Evolutionary conservation across 2,113 vertebrate species (phyloP).

Genomic region (Pangasianodon gigas): DNA sequence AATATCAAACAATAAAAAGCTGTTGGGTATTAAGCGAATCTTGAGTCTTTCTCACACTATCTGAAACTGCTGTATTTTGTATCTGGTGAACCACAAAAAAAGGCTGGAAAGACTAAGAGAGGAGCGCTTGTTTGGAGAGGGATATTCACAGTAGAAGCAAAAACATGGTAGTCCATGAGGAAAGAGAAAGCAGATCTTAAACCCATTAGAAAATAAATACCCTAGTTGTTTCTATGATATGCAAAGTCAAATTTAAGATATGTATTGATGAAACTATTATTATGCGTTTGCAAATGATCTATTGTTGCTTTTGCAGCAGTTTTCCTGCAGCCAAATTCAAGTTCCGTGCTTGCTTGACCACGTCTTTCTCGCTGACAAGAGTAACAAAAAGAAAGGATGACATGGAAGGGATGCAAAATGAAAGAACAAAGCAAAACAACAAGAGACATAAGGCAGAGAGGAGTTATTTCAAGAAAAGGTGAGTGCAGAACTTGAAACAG

Average conservation of each 20-base stretch:
- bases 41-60: not conserved
- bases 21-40: not conserved
- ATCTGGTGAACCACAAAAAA: constrained; percentile 35
- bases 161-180: constrained; percentile 54
- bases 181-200: constrained; percentile 55
- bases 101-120: constrained; percentile 37
- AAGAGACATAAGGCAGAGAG: constrained; percentile 55
- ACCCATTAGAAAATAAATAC: constrained; percentile 64
- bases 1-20: constrained; percentile 14
- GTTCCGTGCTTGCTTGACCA: constrained; percentile 97
- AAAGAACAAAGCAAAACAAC: constrained; percentile 52
- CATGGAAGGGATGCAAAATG: constrained; percentile 40
- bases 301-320: constrained; percentile 89
- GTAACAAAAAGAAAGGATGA: constrained; percentile 53
- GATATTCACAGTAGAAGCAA: constrained; percentile 66
- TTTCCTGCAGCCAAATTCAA: constrained; percentile 90
- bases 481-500: constrained; percentile 12
- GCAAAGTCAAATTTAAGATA: constrained; percentile 41
- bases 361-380: constrained; percentile 88
- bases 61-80: constrained; percentile 30
- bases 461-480: constrained; percentile 46
- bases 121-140: constrained; percentile 51
- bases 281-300: constrained; percentile 54
- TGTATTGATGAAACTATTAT: constrained; percentile 46
- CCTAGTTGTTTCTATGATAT: constrained; percentile 59